Conservation (phyloP, 2,888 invertebrate species). For the Andrena marginata region DNA sequence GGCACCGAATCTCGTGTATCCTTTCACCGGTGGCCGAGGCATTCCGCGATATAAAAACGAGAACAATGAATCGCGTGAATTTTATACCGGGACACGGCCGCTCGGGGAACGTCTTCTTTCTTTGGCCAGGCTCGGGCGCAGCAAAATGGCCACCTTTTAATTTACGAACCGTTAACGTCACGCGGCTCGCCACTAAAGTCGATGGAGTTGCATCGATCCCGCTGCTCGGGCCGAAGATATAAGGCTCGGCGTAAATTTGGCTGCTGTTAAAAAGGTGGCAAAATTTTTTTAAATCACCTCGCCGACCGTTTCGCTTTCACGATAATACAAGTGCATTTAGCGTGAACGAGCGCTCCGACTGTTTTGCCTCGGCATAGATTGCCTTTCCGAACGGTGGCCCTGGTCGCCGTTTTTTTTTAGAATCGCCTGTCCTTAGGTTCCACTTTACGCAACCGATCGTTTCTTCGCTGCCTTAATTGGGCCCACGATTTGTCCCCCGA, state of each 20-base stretch:
- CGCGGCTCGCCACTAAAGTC: slow-evolving; percentile 54
- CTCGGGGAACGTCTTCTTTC: slow-evolving; percentile 73
- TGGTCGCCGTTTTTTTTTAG: background rate
- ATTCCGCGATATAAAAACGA: slow-evolving; percentile 43
- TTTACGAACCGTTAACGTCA: slow-evolving; percentile 82
- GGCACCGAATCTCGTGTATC: slow-evolving; percentile 30
- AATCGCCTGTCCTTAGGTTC: background rate
- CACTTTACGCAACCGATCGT: slow-evolving; percentile 27
- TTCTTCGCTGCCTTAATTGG: slow-evolving; percentile 18
- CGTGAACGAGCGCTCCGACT: slow-evolving; percentile 26
- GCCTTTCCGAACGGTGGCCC: background rate
- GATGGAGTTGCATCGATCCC: slow-evolving; percentile 45
- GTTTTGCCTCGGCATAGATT: slow-evolving; percentile 35
- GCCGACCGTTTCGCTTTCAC: slow-evolving; percentile 64
- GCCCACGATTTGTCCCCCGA: slow-evolving; percentile 8
- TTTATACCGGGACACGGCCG: slow-evolving; percentile 37
- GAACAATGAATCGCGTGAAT: slow-evolving; percentile 54
- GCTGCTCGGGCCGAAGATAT: slow-evolving; percentile 54
- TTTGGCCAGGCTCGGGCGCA: slow-evolving; percentile 67
- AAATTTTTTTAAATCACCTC: slow-evolving; percentile 75
- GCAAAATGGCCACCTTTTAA: slow-evolving; percentile 78
- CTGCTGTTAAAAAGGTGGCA: slow-evolving; percentile 77
- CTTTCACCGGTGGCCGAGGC: slow-evolving; percentile 19
- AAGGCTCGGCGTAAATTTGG: slow-evolving; percentile 76
- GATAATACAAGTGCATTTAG: slow-evolving; percentile 37